These are phyloP conservation scores for Gadus chalcogrammus DNA, from an alignment of 2,113 vertebrate species.

Conservation along the genomic window DNA sequence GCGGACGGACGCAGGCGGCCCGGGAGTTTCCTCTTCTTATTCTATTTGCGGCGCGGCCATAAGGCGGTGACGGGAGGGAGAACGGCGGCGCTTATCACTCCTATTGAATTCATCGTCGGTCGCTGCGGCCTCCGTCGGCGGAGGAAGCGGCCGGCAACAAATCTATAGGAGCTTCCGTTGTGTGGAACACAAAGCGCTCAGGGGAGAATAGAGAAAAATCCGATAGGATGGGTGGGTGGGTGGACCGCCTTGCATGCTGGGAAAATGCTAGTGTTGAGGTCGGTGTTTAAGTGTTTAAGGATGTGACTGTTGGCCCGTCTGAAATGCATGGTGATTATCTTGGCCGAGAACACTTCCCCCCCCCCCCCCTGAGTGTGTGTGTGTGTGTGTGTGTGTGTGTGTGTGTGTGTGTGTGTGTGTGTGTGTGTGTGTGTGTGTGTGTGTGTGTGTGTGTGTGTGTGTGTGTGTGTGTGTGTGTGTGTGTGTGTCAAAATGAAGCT, in stretches of 20 bases:
- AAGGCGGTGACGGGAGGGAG: slow-evolving; percentile 39
- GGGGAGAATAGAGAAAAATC: not conserved
- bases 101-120: slow-evolving; percentile 23
- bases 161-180: no score
- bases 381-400: no score
- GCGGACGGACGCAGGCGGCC: slow-evolving; percentile 36
- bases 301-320: not conserved
- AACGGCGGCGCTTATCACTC: slow-evolving; percentile 28
- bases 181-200: no score
- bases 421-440: no score
- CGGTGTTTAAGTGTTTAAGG: not conserved
- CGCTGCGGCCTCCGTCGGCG: not conserved
- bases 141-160: no score
- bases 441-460: no score
- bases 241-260: no score
- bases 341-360: no score
- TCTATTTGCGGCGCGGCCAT: slow-evolving; percentile 47
- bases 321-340: not conserved
- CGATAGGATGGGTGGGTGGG: not conserved
- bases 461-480: no score
- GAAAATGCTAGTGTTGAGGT: not conserved
- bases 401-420: no score
- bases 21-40: slow-evolving; percentile 33
- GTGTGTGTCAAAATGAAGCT: no score
- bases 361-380: no score